phyloP scores from a whole-genome alignment of 2,888 invertebrate species.

The Netelia melanura region DNA sequence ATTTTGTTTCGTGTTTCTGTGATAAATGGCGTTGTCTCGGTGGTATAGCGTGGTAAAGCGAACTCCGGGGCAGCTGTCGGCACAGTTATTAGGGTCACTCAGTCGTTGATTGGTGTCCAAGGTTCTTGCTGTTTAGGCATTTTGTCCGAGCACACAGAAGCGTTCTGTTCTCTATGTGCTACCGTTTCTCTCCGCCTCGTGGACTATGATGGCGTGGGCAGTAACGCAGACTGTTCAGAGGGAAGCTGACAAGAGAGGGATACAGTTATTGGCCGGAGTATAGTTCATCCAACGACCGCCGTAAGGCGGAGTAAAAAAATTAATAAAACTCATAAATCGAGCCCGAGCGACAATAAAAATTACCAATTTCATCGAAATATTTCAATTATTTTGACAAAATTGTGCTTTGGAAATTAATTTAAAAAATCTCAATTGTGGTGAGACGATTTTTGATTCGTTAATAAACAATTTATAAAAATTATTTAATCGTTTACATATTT shows the following conservation, averaged over 20 bases:
- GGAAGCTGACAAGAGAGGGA: background rate
- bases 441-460: too few relatives aligned
- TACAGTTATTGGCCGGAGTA: too few relatives aligned
- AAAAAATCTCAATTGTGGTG: too few relatives aligned
- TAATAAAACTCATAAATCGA: too few relatives aligned
- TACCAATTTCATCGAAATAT: too few relatives aligned
- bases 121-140: constrained; percentile 80
- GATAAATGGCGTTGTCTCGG: constrained; percentile 23
- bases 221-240: constrained; percentile 69
- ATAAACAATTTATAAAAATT: too few relatives aligned
- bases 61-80: constrained; percentile 68
- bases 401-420: too few relatives aligned
- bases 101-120: constrained; percentile 80
- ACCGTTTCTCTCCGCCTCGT: constrained; percentile 31
- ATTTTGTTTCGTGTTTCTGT: constrained; percentile 12
- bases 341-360: too few relatives aligned
- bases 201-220: constrained; percentile 68
- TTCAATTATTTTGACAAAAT: too few relatives aligned
- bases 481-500: too few relatives aligned
- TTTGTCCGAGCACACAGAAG: constrained; percentile 68
- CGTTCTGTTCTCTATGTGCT: background rate
- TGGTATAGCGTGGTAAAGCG: constrained; percentile 31
- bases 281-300: too few relatives aligned
- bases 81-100: constrained; percentile 81
- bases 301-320: too few relatives aligned